These are phyloP conservation scores for Ganaspis sp. DNA, from an alignment of 1,140 invertebrate species.

Conservation along the genomic window DNA sequence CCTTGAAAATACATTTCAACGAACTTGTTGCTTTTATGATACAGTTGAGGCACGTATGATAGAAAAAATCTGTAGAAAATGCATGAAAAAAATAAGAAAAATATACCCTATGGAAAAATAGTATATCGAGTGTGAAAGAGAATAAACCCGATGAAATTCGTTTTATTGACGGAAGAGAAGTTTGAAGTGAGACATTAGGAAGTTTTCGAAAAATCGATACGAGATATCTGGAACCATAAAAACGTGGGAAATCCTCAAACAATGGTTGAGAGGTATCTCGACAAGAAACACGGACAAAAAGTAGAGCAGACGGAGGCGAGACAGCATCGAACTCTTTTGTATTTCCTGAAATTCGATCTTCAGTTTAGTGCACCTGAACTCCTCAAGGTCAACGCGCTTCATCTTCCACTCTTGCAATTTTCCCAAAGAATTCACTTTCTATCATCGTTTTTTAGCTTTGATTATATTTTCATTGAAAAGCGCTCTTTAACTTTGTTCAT, in stretches of 20 bases:
- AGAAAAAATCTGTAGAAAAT: no score
- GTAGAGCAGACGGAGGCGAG: neutral
- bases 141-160: neutral
- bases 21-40: no score
- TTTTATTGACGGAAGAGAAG: neutral
- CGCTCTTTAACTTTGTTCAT: no score
- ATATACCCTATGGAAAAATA: no score
- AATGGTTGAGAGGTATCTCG: neutral
- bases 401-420: neutral
- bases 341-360: neutral
- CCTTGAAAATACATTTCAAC: no score
- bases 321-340: neutral
- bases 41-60: no score
- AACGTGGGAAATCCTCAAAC: neutral
- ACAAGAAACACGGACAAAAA: neutral
- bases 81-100: no score
- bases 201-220: neutral
- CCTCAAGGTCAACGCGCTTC: neutral
- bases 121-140: slow-evolving; percentile 13
- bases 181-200: neutral
- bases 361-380: neutral
- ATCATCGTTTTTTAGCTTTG: neutral
- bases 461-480: neutral
- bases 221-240: neutral
- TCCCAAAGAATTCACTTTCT: neutral